phyloP scores from a whole-genome alignment of 1,140 invertebrate species.

The Diploscapter pachys region DNA sequence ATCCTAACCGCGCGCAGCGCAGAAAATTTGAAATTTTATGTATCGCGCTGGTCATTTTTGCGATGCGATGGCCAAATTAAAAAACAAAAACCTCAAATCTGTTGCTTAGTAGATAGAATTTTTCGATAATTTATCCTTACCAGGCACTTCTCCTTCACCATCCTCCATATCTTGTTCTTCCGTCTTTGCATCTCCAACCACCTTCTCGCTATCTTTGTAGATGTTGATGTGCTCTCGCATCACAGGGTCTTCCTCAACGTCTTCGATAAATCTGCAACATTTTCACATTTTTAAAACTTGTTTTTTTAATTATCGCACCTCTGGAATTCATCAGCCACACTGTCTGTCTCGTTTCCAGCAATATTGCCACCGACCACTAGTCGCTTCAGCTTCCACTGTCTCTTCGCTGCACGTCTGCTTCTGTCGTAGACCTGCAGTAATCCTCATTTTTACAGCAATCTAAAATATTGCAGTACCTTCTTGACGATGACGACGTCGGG shows the following conservation, averaged over 20 bases:
- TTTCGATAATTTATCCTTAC: not conserved
- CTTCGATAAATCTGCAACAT: conserved; percentile 75
- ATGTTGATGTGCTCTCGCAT: conserved; percentile 88
- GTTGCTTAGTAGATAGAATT: not conserved
- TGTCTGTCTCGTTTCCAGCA: conserved; percentile 50
- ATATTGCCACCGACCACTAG: conserved; percentile 66
- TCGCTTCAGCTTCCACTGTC: conserved; percentile 89
- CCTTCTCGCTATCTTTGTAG: conserved; percentile 69
- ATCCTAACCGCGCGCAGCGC: not conserved
- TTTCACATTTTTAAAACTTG: no score
- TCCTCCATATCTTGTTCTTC: not conserved
- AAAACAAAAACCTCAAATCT: not conserved
- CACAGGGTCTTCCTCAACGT: conserved; percentile 88
- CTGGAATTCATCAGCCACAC: conserved; percentile 50
- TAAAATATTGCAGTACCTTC: conserved; percentile 64
- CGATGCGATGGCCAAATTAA: not conserved
- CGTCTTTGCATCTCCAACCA: not conserved
- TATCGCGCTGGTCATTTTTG: not conserved
- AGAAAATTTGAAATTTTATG: not conserved
- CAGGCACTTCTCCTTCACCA: not conserved
- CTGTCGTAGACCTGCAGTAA: conserved; percentile 70
- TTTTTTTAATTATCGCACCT: not conserved
- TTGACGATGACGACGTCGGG: conserved; percentile 71
- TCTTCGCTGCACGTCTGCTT: conserved; percentile 68
- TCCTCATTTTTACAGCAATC: not conserved